Evolutionary conservation across 1,140 invertebrate species (phyloP), one percentile per base, ranked within the genome.

Genomic region (Daktulosphaira vitifoliae): DNA sequence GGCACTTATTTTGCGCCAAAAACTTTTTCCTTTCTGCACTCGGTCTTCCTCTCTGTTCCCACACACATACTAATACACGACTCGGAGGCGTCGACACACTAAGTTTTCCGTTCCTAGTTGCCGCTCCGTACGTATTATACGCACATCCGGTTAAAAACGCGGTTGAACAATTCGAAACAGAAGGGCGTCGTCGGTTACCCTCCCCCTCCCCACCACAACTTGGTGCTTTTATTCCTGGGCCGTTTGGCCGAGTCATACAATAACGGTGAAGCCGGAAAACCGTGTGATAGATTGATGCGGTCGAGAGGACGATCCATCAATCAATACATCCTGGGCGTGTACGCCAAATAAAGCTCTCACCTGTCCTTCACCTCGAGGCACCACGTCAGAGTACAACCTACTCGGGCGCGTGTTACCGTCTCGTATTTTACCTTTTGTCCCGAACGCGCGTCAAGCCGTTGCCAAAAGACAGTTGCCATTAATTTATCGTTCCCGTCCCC

Each of bases 251-350:
- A 4, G n/a, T 13, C 52, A 13, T 33, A 13, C n/a, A 22, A 33
- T 22, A 15, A 15, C 15, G n/a, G 22, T 38, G 37, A 53, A 38
- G 18, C 42, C 56, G 56, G 56, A 62, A 62, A 62, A 23, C 23
- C 13, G 56, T 8, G 23, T 62, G 56, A 62, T 62, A 62, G 56
- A 62, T 62, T 62, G 42, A 62, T 22, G 56, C 16, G 18, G 26
- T 22, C 16, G 26, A 62, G 25, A 48, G 16, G 38, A 56, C 22
- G 42, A 62, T 62, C 56, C 56, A 62, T 62, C 56, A 62, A 62
- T 62, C 56, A 48, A 48, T 62, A 33, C 3, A 56, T 16, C 1
- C 8, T 29, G 18, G 1, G 25, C 23, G 54, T 59, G 39, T 59
- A 18, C 7, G 22, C 13, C 37, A 26, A 59, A 59, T 59, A 46